Evolutionary conservation across 2,113 vertebrate species (phyloP).

Genomic region (Leuciscus idus): DNA sequence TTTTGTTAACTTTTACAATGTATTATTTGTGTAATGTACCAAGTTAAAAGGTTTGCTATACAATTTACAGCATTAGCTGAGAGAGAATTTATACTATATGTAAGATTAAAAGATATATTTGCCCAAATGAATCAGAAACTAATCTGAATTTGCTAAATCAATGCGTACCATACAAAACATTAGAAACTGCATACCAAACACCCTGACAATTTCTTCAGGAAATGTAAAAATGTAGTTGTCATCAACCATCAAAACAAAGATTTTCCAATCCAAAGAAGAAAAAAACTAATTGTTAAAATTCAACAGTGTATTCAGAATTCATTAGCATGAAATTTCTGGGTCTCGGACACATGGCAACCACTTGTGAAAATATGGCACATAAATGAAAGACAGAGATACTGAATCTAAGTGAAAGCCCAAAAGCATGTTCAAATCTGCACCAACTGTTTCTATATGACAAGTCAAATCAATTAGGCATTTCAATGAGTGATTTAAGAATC

Average conservation of each 20-base stretch:
- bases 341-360: slow-evolving; percentile 42
- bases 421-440: background rate
- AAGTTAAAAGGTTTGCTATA: background rate
- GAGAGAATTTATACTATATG: background rate
- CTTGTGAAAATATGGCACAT: slow-evolving; percentile 25
- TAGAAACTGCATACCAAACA: too few species aligned
- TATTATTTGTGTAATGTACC: background rate
- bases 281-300: background rate
- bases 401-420: background rate
- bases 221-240: background rate
- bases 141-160: background rate
- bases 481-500: slow-evolving; percentile 20
- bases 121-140: background rate
- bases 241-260: background rate
- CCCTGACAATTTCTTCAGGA: background rate
- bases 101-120: background rate
- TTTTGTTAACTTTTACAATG: background rate
- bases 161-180: background rate
- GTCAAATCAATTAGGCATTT: slow-evolving; percentile 27
- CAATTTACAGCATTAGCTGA: background rate
- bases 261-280: background rate
- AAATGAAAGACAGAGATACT: slow-evolving; percentile 35
- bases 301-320: slow-evolving; percentile 29
- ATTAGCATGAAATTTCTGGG: slow-evolving; percentile 38
- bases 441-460: slow-evolving; percentile 22